Conservation (phyloP, 2,113 vertebrate species). For the Microcebus lehilahytsara region DNA sequence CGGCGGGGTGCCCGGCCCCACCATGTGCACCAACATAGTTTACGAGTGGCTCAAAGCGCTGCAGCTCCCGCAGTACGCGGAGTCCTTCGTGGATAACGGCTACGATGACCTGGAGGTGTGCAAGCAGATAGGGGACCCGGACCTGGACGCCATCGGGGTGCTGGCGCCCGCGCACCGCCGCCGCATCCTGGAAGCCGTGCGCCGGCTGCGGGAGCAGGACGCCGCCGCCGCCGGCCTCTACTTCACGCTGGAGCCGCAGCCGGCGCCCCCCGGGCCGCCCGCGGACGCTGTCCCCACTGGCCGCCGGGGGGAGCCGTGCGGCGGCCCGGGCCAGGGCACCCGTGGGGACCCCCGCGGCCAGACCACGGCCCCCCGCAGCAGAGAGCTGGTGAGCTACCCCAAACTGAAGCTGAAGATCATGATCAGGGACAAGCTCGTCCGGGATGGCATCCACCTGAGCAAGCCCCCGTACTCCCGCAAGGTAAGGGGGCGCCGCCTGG, state of each 20-base stretch:
- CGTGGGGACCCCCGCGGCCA: conserved; percentile 83
- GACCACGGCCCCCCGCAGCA: conserved; percentile 78
- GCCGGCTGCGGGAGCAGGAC: conserved; percentile 92
- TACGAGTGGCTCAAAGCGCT: conserved; percentile 97
- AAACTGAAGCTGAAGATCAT: conserved; percentile 98
- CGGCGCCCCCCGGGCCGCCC: neutral
- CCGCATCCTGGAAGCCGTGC: conserved; percentile 93
- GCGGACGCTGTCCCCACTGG: conserved; percentile 69
- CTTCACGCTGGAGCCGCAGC: conserved; percentile 93
- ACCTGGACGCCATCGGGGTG: conserved; percentile 98
- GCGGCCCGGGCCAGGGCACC: conserved; percentile 66
- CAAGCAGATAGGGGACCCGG: conserved; percentile 97
- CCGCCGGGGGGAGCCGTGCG: conserved; percentile 85
- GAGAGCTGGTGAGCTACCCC: conserved; percentile 90
- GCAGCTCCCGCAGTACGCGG: conserved; percentile 94
- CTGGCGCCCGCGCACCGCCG: conserved; percentile 92
- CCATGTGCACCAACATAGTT: conserved; percentile 94
- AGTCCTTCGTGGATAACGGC: conserved; percentile 97
- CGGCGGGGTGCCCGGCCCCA: neutral
- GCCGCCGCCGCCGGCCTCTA: conserved; percentile 92
- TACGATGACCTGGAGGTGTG: conserved; percentile 99
- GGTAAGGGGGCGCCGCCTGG: conserved; percentile 85
- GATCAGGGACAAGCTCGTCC: conserved; percentile 97
- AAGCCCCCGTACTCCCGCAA: conserved; percentile 94
- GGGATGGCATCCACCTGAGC: conserved; percentile 94